Percentiles rank a stretch among this genome's conserved stretches.
These are phyloP conservation scores for Steinernema feltiae DNA, from an alignment of 1,140 invertebrate genomes.

Conservation along the genomic window DNA sequence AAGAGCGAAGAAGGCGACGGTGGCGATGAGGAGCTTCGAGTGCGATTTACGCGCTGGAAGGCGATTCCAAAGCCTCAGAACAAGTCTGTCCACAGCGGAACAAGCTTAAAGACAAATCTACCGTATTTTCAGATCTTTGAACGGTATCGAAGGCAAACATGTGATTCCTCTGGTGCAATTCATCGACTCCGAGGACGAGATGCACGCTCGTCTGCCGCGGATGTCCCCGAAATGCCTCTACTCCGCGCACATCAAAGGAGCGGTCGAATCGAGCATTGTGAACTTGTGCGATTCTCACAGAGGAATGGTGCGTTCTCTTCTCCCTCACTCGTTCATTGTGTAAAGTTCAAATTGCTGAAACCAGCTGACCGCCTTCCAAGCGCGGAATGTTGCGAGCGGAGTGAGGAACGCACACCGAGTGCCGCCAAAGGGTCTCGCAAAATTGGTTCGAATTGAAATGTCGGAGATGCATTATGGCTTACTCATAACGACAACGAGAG, in stretches of 20 bases:
- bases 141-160: background rate
- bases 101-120: constrained; percentile 27
- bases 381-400: background rate
- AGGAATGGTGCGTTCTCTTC: constrained; percentile 46
- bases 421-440: constrained; percentile 13
- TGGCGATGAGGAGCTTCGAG: constrained; percentile 12
- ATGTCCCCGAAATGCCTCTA: constrained; percentile 48
- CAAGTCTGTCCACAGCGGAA: constrained; percentile 22
- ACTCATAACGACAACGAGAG: background rate
- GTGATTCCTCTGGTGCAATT: constrained; percentile 41
- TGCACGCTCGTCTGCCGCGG: constrained; percentile 31
- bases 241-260: constrained; percentile 39
- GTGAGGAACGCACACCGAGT: background rate
- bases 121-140: background rate
- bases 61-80: constrained; percentile 29
- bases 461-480: constrained; percentile 7
- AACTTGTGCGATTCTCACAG: constrained; percentile 52
- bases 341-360: too few species aligned
- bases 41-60: constrained; percentile 32
- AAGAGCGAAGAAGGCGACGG: constrained; percentile 25
- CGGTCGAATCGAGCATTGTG: constrained; percentile 43
- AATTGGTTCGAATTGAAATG: background rate
- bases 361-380: too few species aligned
- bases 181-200: constrained; percentile 45
- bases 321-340: too few species aligned